A percentile compares a stretch with the other conserved stretches of the same genome.
phyloP scores from a whole-genome alignment of 1,140 invertebrate genomes.

The Mercenaria mercenaria region DNA sequence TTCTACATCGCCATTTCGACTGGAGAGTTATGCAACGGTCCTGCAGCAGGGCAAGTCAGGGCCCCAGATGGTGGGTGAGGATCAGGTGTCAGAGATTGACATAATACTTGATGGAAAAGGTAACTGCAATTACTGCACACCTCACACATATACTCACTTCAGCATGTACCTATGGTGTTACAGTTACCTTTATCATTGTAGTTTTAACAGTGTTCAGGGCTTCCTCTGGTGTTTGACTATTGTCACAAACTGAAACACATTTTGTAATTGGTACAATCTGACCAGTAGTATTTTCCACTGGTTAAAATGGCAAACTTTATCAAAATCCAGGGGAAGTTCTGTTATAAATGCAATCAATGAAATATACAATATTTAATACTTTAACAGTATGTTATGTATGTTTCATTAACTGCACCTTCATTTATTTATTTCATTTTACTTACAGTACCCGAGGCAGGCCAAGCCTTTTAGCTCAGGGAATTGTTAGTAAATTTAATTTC shows the following conservation, averaged over 20 bases:
- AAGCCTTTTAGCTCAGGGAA: too few relatives aligned
- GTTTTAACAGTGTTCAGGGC: neutral
- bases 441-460: too few relatives aligned
- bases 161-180: constrained; percentile 4
- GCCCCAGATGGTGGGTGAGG: constrained; percentile 70
- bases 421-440: too few relatives aligned
- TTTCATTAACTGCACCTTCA: neutral
- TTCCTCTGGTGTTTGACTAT: too few relatives aligned
- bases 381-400: neutral
- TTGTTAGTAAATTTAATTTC: too few relatives aligned
- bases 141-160: neutral
- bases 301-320: too few relatives aligned
- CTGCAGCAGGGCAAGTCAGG: constrained; percentile 75
- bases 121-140: constrained; percentile 32
- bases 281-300: too few relatives aligned
- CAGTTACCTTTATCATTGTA: constrained; percentile 6
- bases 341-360: neutral
- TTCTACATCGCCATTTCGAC: constrained; percentile 59
- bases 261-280: too few relatives aligned
- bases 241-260: too few relatives aligned
- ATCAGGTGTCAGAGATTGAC: constrained; percentile 56
- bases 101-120: constrained; percentile 63
- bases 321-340: too few relatives aligned
- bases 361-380: neutral
- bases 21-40: constrained; percentile 80